A percentile compares a stretch with the other conserved stretches of the same genome.
These are phyloP conservation scores for Thunnus thynnus DNA, from an alignment of 2,113 vertebrate genomes.

Conservation along the genomic window DNA sequence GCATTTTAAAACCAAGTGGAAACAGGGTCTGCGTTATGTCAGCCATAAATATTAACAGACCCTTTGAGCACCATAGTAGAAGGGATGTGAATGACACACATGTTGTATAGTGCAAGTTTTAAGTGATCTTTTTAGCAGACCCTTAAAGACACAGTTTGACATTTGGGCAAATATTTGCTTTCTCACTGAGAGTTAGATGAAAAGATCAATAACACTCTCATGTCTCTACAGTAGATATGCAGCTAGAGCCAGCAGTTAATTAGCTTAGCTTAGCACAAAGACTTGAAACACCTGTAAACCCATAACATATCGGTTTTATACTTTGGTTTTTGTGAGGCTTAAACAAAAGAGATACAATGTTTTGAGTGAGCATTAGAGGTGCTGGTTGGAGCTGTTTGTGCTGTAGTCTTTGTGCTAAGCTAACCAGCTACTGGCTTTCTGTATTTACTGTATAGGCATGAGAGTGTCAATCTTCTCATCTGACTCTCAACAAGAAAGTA, in stretches of 20 bases:
- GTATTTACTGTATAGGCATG: not conserved
- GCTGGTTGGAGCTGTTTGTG: not conserved
- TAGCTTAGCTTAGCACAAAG: conserved; percentile 4
- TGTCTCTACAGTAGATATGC: not conserved
- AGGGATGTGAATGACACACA: not conserved
- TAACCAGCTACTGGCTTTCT: not conserved
- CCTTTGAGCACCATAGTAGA: not conserved
- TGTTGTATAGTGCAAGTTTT: not conserved
- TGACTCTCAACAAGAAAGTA: not conserved
- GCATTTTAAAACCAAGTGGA: too few relatives aligned
- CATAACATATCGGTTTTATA: too few relatives aligned
- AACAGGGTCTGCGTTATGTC: not conserved
- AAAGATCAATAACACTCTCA: not conserved
- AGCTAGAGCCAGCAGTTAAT: not conserved
- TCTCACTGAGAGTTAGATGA: not conserved
- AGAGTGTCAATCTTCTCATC: not conserved
- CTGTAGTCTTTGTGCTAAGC: conserved; percentile 2
- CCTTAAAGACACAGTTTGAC: not conserved
- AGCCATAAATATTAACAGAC: conserved; percentile 12
- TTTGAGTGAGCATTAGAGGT: not conserved
- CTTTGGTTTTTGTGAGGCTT: not conserved
- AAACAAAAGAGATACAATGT: not conserved
- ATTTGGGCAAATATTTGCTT: not conserved
- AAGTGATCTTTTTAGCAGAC: not conserved
- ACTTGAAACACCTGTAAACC: not conserved